These are phyloP conservation scores for Leptinotarsa peninsularis DNA, from an alignment of 2,888 invertebrate species.

Conservation along the genomic window DNA sequence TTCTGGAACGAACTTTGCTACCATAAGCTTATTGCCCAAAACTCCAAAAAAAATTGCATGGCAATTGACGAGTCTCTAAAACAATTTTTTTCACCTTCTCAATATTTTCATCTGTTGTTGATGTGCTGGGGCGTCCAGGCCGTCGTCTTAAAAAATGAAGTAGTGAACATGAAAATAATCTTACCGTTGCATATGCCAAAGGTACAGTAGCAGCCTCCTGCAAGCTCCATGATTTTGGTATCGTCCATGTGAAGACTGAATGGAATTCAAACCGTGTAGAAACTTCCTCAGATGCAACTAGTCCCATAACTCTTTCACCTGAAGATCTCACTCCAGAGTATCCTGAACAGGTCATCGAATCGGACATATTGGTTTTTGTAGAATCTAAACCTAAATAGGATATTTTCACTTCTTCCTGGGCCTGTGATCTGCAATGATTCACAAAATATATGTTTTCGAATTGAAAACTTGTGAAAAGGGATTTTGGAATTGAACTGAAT, in stretches of 20 bases:
- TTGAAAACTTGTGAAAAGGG: too few species aligned
- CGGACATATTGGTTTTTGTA: constrained; percentile 76
- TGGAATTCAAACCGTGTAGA: constrained; percentile 66
- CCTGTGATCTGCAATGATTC: too few species aligned
- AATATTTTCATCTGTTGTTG: too few species aligned
- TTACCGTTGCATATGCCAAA: constrained; percentile 72
- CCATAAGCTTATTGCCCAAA: too few species aligned
- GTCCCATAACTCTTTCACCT: constrained; percentile 68
- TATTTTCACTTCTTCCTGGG: constrained; percentile 73
- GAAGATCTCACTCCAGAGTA: constrained; percentile 70
- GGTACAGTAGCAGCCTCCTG: constrained; percentile 77
- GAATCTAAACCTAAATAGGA: constrained; percentile 80
- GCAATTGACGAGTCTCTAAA: too few species aligned
- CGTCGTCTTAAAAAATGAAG: too few species aligned
- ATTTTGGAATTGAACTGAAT: too few species aligned
- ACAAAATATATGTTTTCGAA: too few species aligned
- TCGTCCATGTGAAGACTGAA: constrained; percentile 65
- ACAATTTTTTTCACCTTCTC: too few species aligned
- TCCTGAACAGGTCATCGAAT: constrained; percentile 79
- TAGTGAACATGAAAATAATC: not conserved
- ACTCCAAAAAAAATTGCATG: too few species aligned
- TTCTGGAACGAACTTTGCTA: too few species aligned
- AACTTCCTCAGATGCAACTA: constrained; percentile 62
- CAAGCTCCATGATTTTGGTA: constrained; percentile 71
- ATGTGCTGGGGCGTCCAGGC: too few species aligned